Percentiles rank a stretch among this genome's conserved stretches.
Conservation (phyloP, 2,113 vertebrate genomes). For the Hylia prasina region DNA sequence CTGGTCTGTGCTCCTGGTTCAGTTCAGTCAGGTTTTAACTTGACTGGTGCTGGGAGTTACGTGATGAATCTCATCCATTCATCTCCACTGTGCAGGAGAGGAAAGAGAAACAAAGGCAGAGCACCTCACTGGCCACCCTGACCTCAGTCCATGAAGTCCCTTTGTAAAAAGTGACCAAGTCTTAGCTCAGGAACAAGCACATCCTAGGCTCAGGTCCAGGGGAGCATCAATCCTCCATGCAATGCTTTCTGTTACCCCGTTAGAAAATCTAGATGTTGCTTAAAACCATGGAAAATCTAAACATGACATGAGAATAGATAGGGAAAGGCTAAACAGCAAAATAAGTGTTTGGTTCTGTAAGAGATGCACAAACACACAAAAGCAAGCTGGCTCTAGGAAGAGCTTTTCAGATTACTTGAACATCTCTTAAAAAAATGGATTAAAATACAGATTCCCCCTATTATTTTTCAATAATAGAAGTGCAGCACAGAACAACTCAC, state of each 20-base stretch:
- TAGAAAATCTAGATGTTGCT: neutral
- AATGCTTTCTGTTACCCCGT: neutral
- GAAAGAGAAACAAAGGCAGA: slow-evolving; percentile 22
- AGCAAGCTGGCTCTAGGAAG: neutral
- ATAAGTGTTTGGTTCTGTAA: neutral
- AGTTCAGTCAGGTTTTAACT: neutral
- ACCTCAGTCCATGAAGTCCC: neutral
- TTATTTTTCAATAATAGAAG: slow-evolving; percentile 67
- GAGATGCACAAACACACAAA: neutral
- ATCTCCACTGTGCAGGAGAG: neutral
- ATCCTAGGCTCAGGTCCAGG: neutral
- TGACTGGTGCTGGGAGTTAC: neutral
- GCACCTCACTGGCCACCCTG: neutral
- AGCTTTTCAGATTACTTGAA: slow-evolving; percentile 28
- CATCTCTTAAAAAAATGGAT: slow-evolving; percentile 5
- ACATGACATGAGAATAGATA: neutral
- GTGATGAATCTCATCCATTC: neutral
- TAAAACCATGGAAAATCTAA: neutral
- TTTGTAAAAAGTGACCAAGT: neutral
- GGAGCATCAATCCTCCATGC: neutral
- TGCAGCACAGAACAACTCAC: slow-evolving; percentile 25
- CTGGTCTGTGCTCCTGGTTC: neutral
- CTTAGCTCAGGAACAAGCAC: neutral
- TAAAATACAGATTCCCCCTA: slow-evolving; percentile 58
- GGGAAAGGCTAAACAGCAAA: neutral